A percentile compares a stretch with the other conserved stretches of the same genome.
Evolutionary conservation across 2,113 vertebrate species (phyloP).

Genomic region (Oreocharis arfaki): DNA sequence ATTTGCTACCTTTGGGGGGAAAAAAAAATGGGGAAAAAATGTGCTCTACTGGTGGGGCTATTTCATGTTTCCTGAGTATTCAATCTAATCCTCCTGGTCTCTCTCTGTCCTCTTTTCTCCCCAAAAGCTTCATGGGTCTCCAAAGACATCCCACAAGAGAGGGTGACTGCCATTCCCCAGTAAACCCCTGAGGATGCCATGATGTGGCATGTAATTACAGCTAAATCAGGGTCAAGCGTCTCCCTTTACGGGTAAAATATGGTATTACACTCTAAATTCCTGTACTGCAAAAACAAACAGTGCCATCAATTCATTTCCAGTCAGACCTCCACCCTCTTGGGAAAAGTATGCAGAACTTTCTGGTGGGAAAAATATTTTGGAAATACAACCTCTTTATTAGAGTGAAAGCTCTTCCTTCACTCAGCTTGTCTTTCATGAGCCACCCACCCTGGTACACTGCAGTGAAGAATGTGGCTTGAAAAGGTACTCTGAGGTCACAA

Average conservation of each 20-base stretch:
- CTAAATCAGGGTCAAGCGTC: neutral
- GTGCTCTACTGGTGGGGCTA: slow-evolving; percentile 15
- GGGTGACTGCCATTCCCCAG: neutral
- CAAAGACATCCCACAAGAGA: slow-evolving; percentile 12
- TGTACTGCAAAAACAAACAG: slow-evolving; percentile 60
- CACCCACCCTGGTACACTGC: neutral
- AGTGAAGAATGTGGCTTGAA: slow-evolving; percentile 9
- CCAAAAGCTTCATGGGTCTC: slow-evolving; percentile 25
- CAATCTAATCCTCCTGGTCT: slow-evolving; percentile 63
- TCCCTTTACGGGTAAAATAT: slow-evolving; percentile 48
- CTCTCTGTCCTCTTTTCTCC: slow-evolving; percentile 58
- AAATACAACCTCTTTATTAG: slow-evolving; percentile 21
- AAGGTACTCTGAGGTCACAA: neutral
- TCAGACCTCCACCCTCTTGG: slow-evolving; percentile 47
- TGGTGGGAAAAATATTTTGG: slow-evolving; percentile 60
- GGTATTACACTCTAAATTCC: slow-evolving; percentile 48
- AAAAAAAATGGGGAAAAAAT: neutral
- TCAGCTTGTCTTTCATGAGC: slow-evolving; percentile 13
- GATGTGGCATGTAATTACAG: neutral
- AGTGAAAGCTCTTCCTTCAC: slow-evolving; percentile 22
- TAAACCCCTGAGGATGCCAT: neutral
- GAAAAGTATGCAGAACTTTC: slow-evolving; percentile 54
- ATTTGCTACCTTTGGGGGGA: slow-evolving; percentile 2
- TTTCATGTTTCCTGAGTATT: slow-evolving; percentile 26
- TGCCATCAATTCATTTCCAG: slow-evolving; percentile 52